Evolutionary conservation across 2,113 vertebrate species (phyloP).

Genomic region (Ictidomys tridecemlineatus): DNA sequence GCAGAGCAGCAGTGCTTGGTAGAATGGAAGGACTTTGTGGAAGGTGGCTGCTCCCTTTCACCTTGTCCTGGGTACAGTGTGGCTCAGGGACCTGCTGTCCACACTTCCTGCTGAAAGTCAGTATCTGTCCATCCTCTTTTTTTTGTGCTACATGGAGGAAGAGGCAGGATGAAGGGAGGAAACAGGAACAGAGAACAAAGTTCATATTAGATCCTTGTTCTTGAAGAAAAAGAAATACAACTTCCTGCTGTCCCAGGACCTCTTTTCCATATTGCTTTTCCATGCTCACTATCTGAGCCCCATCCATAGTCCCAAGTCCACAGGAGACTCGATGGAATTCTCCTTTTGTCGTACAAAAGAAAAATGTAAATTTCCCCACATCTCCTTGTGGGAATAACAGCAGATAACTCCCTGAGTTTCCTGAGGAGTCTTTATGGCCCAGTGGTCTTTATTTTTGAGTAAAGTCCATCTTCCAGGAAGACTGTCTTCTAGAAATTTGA

Average conservation of each 20-base stretch:
- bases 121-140: neutral
- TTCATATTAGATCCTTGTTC: neutral
- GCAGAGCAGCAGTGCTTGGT: no score
- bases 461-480: neutral
- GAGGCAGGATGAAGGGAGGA: neutral
- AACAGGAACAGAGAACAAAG: neutral
- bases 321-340: accelerated
- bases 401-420: neutral
- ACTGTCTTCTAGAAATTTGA: neutral
- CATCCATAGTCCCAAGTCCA: neutral
- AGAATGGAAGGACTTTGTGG: accelerated
- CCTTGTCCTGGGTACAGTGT: neutral
- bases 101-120: neutral
- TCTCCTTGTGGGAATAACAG: neutral
- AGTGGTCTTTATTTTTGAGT: neutral
- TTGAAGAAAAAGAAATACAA: neutral
- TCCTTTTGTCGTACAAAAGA: neutral
- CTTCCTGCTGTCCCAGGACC: accelerated
- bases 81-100: neutral
- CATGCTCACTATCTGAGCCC: accelerated
- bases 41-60: neutral
- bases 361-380: neutral
- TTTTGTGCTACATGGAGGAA: neutral
- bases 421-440: neutral
- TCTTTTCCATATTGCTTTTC: accelerated